Percentiles rank a stretch among this genome's conserved stretches.
phyloP scores from a whole-genome alignment of 2,113 vertebrate genomes.

The Syrrhaptes paradoxus region DNA sequence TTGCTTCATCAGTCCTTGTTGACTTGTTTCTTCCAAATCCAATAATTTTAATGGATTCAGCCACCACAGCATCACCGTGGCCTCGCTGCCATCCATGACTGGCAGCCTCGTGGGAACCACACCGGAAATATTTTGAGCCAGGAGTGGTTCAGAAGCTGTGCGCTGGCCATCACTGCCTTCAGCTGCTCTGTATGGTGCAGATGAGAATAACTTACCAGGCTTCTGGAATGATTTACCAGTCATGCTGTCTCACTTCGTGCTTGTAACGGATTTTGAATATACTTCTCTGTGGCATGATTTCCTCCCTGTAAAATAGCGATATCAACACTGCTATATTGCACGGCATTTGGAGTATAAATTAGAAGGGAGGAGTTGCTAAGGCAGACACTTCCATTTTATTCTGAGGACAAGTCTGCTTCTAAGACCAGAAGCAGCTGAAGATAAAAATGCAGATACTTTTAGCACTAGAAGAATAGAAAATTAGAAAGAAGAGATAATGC shows the following conservation, averaged over 20 bases:
- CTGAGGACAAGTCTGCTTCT: background rate
- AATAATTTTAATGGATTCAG: background rate
- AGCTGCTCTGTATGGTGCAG: background rate
- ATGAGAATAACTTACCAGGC: background rate
- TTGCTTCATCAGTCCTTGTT: background rate
- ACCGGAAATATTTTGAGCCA: background rate
- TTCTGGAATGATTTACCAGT: background rate
- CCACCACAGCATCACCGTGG: fast-evolving
- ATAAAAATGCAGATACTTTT: background rate
- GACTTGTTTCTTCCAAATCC: background rate
- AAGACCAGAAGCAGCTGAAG: background rate
- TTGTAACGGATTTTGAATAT: background rate
- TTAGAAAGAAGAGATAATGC: background rate
- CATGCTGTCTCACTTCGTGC: background rate
- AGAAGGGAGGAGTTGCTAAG: background rate
- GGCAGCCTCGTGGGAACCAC: background rate
- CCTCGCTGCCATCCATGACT: background rate
- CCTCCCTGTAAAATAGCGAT: background rate
- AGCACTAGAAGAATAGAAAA: background rate
- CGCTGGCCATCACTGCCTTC: background rate
- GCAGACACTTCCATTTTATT: background rate
- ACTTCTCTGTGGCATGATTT: background rate
- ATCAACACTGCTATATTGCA: background rate
- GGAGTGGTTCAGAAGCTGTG: background rate
- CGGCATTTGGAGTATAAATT: slow-evolving; percentile 16